phyloP scores from a whole-genome alignment of 2,888 invertebrate species.

The Arctia plantaginis region DNA sequence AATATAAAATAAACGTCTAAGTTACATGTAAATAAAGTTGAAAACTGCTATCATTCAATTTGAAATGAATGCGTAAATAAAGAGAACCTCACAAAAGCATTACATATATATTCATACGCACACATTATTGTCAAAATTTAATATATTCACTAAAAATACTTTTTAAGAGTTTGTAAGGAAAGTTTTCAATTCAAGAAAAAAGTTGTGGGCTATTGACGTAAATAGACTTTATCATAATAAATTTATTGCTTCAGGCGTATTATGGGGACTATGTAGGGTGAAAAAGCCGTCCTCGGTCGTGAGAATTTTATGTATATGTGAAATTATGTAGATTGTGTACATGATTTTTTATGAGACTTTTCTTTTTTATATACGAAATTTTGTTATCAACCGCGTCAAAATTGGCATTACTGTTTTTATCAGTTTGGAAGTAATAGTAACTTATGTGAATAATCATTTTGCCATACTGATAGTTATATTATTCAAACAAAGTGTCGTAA shows the following conservation, averaged over 20 bases:
- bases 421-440: background rate
- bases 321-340: conserved; percentile 45
- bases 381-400: background rate
- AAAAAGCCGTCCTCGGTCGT: conserved; percentile 42
- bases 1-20: conserved; percentile 4
- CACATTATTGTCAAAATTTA: conserved; percentile 43
- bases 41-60: conserved; percentile 23
- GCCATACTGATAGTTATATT: background rate
- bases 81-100: conserved; percentile 35
- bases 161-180: conserved; percentile 47
- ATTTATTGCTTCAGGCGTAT: conserved; percentile 53
- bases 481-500: background rate
- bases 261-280: conserved; percentile 48
- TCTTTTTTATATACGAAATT: background rate
- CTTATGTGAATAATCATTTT: background rate
- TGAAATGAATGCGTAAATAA: conserved; percentile 23
- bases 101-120: conserved; percentile 38
- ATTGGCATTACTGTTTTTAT: background rate
- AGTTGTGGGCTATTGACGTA: conserved; percentile 51
- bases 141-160: conserved; percentile 36
- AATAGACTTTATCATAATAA: conserved; percentile 56
- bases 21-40: conserved; percentile 22
- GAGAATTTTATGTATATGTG: conserved; percentile 45
- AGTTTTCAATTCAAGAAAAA: conserved; percentile 55
- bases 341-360: conserved; percentile 44